Evolutionary conservation across 2,113 vertebrate species (phyloP).

Genomic region (Gavia stellata): DNA sequence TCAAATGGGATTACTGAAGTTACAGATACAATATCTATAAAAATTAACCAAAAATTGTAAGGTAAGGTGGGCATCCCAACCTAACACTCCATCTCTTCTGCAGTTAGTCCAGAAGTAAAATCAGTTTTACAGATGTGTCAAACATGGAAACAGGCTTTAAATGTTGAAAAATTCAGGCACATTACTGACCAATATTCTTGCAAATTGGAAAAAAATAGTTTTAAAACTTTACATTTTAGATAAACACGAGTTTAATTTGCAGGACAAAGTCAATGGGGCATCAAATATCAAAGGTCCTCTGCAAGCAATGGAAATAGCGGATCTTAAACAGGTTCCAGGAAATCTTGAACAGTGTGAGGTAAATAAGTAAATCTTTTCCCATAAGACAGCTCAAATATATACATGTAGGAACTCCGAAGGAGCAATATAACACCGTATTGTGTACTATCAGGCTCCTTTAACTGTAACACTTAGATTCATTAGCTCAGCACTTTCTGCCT

Average conservation of each 20-base stretch:
- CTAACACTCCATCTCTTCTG: neutral
- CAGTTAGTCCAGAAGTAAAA: neutral
- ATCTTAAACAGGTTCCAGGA: neutral
- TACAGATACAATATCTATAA: neutral
- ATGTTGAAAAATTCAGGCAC: neutral
- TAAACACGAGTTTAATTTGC: neutral
- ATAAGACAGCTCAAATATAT: neutral
- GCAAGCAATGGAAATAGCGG: neutral
- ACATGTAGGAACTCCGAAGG: neutral
- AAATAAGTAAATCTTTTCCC: neutral
- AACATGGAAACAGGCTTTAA: neutral
- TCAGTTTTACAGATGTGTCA: neutral
- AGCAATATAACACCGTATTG: neutral
- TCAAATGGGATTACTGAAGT: rapidly evolving
- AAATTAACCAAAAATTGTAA: neutral
- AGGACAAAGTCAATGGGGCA: neutral
- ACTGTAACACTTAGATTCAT: neutral
- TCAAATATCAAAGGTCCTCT: neutral
- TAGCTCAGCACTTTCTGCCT: neutral
- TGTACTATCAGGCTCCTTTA: neutral
- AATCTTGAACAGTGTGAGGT: neutral
- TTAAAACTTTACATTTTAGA: neutral
- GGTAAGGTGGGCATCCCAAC: neutral
- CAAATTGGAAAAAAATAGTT: neutral
- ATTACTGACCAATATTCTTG: neutral